phyloP scores from a whole-genome alignment of 1,140 invertebrate species.

The Platyscapa corneri region DNA sequence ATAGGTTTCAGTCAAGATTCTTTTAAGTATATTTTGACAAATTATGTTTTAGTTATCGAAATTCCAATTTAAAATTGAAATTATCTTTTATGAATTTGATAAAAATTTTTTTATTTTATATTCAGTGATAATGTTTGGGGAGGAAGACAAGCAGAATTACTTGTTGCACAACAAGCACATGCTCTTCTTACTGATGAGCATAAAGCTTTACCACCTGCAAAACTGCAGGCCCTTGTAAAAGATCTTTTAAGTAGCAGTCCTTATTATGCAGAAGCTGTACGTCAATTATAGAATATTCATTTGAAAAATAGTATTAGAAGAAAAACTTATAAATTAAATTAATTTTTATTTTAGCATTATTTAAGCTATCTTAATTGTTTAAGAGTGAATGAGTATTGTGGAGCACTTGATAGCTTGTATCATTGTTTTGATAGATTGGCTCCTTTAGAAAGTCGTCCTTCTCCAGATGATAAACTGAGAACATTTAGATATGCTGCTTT shows the following conservation, averaged over 20 bases:
- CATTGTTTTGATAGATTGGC: conserved; percentile 88
- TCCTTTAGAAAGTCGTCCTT: conserved; percentile 73
- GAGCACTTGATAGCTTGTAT: conserved; percentile 87
- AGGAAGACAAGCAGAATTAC: conserved; percentile 89
- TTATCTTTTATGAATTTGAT: not conserved
- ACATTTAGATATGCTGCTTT: conserved; percentile 91
- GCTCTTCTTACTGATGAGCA: conserved; percentile 87
- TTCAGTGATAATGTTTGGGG: conserved; percentile 79
- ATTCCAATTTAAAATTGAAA: not conserved
- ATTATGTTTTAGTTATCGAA: not conserved
- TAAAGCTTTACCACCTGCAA: conserved; percentile 83
- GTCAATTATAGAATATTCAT: conserved; percentile 57
- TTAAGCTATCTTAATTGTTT: conserved; percentile 93
- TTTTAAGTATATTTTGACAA: not conserved
- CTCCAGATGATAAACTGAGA: conserved; percentile 80
- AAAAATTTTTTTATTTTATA: not conserved
- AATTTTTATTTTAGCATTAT: conserved; percentile 83
- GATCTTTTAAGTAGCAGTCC: conserved; percentile 87
- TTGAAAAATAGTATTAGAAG: not conserved
- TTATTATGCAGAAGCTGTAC: conserved; percentile 87
- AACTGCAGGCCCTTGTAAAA: conserved; percentile 84
- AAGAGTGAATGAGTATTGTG: conserved; percentile 89
- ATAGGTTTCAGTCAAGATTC: too few relatives aligned
- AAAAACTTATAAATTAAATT: conserved; percentile 1
- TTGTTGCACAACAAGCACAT: conserved; percentile 89